Evolutionary conservation across 2,888 invertebrate genomes (phyloP), one percentile per base, ranked within the genome.

Genomic region (Agonopterix subpropinquella): DNA sequence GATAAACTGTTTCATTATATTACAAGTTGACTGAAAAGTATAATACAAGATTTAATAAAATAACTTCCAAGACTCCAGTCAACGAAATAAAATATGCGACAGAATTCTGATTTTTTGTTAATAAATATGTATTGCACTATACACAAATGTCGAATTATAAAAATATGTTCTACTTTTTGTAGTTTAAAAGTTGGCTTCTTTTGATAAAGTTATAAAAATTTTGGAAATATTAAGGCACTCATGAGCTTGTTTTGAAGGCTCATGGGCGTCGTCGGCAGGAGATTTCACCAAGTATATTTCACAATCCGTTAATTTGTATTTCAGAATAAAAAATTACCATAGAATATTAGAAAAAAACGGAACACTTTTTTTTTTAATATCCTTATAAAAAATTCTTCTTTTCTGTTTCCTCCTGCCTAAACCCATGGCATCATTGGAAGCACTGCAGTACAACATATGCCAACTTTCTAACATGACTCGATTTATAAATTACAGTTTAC

Each of bases 81-180:
- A 47, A 51, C 48, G 47, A 54, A 50, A 53, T 52, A 53, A 51
- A 51, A 56, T 55, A 57, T 50, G 54, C 54, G 52, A 50, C 54
- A 55, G 44, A 51, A 52, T 28, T 46, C 48, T 49, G 64, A 61
- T 55, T 63, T 13, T 63, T 55, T 50, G 59, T 70, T 72, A 79
- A 81, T 80, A 82, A 80, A 82, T 82, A 82, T 70, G 67, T 81
- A 82, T 83, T 80, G 80, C 81, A 82, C 82, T 74, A 65, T 67
- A 58, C 65, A 70, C 42, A 11, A 28, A 42, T 42, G 13, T 42
- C 28, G 28, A 28, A 28, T 28, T 39, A 39, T 42, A 45, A 44
- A 45, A 50, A 47, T 11, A n/a, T 4, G 42, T n/a, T 42, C 42
- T 42, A 42, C 42, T 11, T 10, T 37, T 37, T 37, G 10, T 9